Percentiles rank a stretch among this genome's conserved stretches.
These are phyloP conservation scores for Galbula dea DNA, from an alignment of 2,113 vertebrate species.

Conservation along the genomic window DNA sequence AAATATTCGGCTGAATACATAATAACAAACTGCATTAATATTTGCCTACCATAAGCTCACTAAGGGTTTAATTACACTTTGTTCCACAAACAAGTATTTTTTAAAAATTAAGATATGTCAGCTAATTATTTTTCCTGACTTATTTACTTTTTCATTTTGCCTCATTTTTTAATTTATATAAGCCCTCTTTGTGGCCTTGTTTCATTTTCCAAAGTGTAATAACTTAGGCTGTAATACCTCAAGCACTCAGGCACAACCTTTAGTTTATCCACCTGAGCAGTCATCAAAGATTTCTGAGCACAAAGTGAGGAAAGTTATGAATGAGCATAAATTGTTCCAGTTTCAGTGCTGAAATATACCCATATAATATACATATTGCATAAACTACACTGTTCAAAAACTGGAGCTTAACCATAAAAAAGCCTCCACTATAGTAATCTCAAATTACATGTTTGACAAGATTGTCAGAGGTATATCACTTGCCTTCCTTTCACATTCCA, in stretches of 20 bases:
- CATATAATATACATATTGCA: background rate
- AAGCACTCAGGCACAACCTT: background rate
- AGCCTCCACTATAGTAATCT: background rate
- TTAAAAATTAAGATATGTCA: slow-evolving; percentile 23
- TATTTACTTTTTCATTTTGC: slow-evolving; percentile 32
- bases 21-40: background rate
- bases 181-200: background rate
- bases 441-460: background rate
- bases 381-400: background rate
- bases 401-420: background rate
- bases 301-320: background rate
- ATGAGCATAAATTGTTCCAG: background rate
- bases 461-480: background rate
- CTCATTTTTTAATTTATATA: slow-evolving; percentile 47
- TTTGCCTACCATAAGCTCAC: slow-evolving; percentile 34
- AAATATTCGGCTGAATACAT: background rate
- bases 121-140: slow-evolving; percentile 58
- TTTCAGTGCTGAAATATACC: background rate
- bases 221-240: background rate
- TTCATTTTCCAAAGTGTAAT: slow-evolving; percentile 34
- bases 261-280: background rate
- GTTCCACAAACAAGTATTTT: slow-evolving; percentile 36
- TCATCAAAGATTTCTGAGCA: slow-evolving; percentile 4
- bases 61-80: slow-evolving; percentile 41
- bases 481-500: background rate